Base-by-base conservation (phyloP, 1,140 invertebrate species). In the Drosophila sturtevanti region DNA sequence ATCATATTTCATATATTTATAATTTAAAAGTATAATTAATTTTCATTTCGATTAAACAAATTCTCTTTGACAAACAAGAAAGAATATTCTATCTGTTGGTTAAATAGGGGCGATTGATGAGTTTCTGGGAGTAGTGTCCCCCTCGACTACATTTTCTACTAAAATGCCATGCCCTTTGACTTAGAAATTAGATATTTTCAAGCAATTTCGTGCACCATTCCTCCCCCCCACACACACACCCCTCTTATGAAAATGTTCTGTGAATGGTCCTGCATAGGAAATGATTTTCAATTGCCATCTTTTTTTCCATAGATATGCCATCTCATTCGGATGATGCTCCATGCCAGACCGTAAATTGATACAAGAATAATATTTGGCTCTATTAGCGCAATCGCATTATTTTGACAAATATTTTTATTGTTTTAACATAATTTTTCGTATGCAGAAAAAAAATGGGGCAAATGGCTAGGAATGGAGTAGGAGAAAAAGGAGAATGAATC, bases 341-440 rank as follows among this genome's bases (percentile, higher is more conserved):
- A 22, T 21, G 52, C 16, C 44, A 52, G 72, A 72, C 73, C 77
- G 86, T 89, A 89, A 56, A 89, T 89, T 89, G 84, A 89, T 89
- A 80, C 84, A 89, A 89, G 37, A 89, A 89, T 89, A 89, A 89
- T 89, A 89, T 89, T 89, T 89, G 85, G 73, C 85, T 89, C 84
- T 89, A 89, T 89, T 89, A 89, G 76, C 85, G 85, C 84, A 89
- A 89, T 89, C 84, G 84, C 84, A 89, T 89, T 89, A 89, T 89
- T 89, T 89, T 89, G 84, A 89, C 85, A 89, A 89, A 89, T 89
- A 89, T 89, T 89, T 89, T 68, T 89, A 89, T 89, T 89, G 84
- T 84, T 74, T 89, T 89, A 89, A 89, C 84, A 89, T 89, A 89
- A 89, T 89, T 89, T 89, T 84, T 89, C 76, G 79, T 59, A 89